phyloP scores from a whole-genome alignment of 2,797 vertebrate species.

The Coendou prehensilis region DNA sequence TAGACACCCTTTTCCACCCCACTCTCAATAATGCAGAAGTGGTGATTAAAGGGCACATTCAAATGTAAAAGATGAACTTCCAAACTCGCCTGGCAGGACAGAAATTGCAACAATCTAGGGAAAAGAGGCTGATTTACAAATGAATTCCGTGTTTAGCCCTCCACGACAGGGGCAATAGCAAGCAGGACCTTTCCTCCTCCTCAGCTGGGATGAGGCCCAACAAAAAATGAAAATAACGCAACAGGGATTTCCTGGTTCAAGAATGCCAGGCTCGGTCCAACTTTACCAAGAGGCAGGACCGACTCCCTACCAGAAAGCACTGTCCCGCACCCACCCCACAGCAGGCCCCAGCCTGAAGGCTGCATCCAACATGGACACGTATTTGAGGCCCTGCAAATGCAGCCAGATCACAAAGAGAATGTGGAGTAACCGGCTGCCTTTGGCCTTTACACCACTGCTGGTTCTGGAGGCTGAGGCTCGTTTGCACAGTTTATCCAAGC shows the following conservation, averaged over 20 bases:
- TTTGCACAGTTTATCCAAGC: not conserved
- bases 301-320: not conserved
- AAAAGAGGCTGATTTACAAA: constrained; percentile 66
- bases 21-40: not conserved
- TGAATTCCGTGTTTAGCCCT: constrained; percentile 60
- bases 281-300: not conserved
- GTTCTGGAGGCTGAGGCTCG: not conserved
- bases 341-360: constrained; percentile 18
- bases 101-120: constrained; percentile 24
- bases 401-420: constrained; percentile 12
- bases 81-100: not conserved
- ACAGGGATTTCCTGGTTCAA: constrained; percentile 65
- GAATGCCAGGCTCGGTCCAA: constrained; percentile 55
- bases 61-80: constrained; percentile 59
- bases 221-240: constrained; percentile 20
- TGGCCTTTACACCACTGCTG: not conserved
- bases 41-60: constrained; percentile 48
- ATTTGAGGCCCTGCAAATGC: not conserved
- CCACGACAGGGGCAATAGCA: not conserved
- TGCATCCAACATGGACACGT: not conserved
- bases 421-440: not conserved
- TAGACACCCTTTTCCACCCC: not conserved
- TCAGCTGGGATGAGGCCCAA: not conserved
- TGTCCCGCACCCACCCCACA: not conserved
- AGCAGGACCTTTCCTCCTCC: not conserved